Evolutionary conservation across 2,888 invertebrate genomes (phyloP).

Genomic region (Lordiphosa fenestrarum): DNA sequence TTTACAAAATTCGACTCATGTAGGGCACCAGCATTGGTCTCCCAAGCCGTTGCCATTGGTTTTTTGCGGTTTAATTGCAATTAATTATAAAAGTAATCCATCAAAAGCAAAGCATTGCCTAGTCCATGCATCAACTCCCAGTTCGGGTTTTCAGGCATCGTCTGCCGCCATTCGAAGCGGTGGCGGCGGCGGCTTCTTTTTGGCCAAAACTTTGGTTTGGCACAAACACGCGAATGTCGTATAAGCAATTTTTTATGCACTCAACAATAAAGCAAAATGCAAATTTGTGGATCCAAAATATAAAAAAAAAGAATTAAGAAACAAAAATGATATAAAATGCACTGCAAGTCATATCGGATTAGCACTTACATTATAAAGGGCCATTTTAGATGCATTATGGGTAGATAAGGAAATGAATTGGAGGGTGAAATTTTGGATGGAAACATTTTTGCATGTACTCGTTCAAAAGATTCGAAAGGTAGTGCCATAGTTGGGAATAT

Average conservation of each 20-base stretch:
- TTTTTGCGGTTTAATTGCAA: slow-evolving; percentile 60
- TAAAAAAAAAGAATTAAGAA: not conserved
- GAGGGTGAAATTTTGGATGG: not conserved
- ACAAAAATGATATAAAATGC: slow-evolving; percentile 22
- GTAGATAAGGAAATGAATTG: slow-evolving; percentile 24
- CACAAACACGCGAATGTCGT: slow-evolving; percentile 66
- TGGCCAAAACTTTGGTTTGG: slow-evolving; percentile 38
- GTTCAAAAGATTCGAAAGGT: no score
- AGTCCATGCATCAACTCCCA: slow-evolving; percentile 35
- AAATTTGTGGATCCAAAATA: slow-evolving; percentile 45
- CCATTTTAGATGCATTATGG: slow-evolving; percentile 6
- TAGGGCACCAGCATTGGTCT: slow-evolving; percentile 24
- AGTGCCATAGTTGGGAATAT: no score
- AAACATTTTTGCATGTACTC: no score
- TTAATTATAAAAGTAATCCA: slow-evolving; percentile 70
- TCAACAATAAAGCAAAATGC: slow-evolving; percentile 57
- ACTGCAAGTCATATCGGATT: slow-evolving; percentile 36
- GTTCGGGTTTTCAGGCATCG: slow-evolving; percentile 24
- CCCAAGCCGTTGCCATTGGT: slow-evolving; percentile 10
- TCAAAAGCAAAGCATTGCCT: slow-evolving; percentile 44
- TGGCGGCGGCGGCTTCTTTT: slow-evolving; percentile 50
- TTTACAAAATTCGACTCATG: not conserved
- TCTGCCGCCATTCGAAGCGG: slow-evolving; percentile 16
- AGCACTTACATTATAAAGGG: slow-evolving; percentile 44
- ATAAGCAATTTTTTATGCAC: slow-evolving; percentile 48